Evolutionary conservation across 1,140 invertebrate species (phyloP).

Genomic region (Solen grandis): DNA sequence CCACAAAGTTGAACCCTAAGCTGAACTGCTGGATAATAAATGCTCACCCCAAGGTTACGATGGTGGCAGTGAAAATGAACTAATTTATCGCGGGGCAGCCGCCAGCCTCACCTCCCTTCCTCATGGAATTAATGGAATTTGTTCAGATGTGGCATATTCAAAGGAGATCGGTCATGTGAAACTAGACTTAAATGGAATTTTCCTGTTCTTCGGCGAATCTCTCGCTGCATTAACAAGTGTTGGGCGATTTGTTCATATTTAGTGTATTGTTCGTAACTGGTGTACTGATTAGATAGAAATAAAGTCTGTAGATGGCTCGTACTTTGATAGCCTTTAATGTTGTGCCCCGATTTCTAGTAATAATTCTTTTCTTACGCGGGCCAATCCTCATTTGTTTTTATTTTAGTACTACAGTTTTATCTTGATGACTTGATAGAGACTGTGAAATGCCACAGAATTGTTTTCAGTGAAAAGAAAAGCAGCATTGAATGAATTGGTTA

Average conservation of each 20-base stretch:
- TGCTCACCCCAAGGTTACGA: conserved; percentile 10
- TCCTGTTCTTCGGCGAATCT: conserved; percentile 46
- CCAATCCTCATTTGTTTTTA: too few relatives aligned
- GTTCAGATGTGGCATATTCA: conserved; percentile 3
- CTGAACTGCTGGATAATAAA: conserved; percentile 1
- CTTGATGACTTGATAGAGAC: too few relatives aligned
- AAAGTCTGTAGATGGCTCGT: neutral
- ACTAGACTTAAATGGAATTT: conserved; percentile 54
- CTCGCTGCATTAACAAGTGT: conserved; percentile 20
- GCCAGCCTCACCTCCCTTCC: neutral
- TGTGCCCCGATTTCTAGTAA: too few relatives aligned
- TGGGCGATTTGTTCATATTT: conserved; percentile 39
- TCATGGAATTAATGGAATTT: conserved; percentile 51
- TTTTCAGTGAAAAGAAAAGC: too few relatives aligned
- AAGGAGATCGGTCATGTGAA: conserved; percentile 25
- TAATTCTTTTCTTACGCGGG: too few relatives aligned
- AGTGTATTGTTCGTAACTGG: conserved; percentile 17
- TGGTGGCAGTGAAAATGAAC: conserved; percentile 27
- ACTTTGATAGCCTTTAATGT: too few relatives aligned
- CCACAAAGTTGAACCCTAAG: too few relatives aligned
- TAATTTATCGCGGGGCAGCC: conserved; percentile 41
- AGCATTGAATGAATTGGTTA: too few relatives aligned
- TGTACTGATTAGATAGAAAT: neutral
- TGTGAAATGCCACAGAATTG: too few relatives aligned
- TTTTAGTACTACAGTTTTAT: too few relatives aligned